Percentiles rank a stretch among this genome's conserved stretches.
phyloP scores from a whole-genome alignment of 2,888 invertebrate species.

The Zhuqinia jingwanae region DNA sequence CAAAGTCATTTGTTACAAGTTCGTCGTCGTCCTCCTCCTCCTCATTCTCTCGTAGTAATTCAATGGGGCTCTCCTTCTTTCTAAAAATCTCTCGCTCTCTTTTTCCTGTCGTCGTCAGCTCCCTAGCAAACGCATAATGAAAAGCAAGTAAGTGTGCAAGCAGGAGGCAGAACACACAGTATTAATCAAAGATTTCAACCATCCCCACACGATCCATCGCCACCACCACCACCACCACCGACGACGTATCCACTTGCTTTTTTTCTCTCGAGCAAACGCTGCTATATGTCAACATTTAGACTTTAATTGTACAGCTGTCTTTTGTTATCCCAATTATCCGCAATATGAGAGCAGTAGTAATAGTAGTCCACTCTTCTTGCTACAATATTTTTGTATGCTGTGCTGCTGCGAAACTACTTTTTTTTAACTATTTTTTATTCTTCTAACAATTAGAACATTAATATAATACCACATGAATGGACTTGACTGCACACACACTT shows the following conservation, averaged over 20 bases:
- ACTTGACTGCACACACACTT: too few species aligned
- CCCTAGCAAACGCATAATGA: too few species aligned
- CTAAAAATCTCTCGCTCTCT: conserved; percentile 2
- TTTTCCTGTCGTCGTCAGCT: too few species aligned
- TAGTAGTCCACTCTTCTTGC: too few species aligned
- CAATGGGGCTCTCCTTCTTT: conserved; percentile 6
- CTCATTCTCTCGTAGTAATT: conserved; percentile 36
- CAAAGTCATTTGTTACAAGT: conserved; percentile 61
- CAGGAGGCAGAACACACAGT: background rate
- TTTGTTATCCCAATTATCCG: conserved; percentile 36
- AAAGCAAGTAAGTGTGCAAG: too few species aligned
- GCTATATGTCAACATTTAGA: background rate
- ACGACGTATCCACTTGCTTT: background rate
- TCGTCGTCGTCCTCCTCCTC: background rate
- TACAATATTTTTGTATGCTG: too few species aligned
- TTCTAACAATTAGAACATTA: too few species aligned
- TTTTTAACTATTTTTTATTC: too few species aligned
- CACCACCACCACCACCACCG: too few species aligned
- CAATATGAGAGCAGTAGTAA: conserved; percentile 14
- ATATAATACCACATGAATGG: too few species aligned
- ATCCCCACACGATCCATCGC: background rate
- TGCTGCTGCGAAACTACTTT: too few species aligned
- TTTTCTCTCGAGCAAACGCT: background rate
- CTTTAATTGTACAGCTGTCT: conserved; percentile 32
- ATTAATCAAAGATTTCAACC: conserved; percentile 26